Percentiles rank a stretch among this genome's conserved stretches.
Evolutionary conservation across 2,113 vertebrate species (phyloP).

Genomic region (Thalassoma bifasciatum): DNA sequence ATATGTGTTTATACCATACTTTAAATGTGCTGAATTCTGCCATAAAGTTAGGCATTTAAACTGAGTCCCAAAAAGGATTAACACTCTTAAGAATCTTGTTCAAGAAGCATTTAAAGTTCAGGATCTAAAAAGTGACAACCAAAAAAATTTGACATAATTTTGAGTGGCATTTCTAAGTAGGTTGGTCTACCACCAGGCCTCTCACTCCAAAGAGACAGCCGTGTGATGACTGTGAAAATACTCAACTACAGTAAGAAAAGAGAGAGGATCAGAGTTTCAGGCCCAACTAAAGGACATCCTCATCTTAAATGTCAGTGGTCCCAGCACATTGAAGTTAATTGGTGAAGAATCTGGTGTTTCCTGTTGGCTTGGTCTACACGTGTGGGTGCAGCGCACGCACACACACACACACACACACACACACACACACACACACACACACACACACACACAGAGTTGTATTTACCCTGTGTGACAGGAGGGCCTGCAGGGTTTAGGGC

Average conservation of each 20-base stretch:
- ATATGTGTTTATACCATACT: background rate
- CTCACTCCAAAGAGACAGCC: background rate
- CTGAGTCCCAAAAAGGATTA: no score
- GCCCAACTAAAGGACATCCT: conserved; percentile 43
- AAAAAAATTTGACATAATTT: background rate
- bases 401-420: conserved; percentile 24
- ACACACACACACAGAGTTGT: conserved; percentile 24
- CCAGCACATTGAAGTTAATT: conserved; percentile 65
- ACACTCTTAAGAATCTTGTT: no score
- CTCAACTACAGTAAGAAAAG: background rate
- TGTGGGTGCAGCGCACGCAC: conserved; percentile 2
- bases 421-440: conserved; percentile 17
- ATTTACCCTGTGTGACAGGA: conserved; percentile 67
- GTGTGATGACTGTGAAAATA: background rate
- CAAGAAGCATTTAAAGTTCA: no score
- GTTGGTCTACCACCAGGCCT: background rate
- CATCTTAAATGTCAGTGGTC: conserved; percentile 68
- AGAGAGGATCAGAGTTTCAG: conserved; percentile 1
- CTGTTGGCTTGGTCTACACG: conserved; percentile 48
- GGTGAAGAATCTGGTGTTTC: conserved; percentile 69
- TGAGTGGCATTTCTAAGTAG: background rate
- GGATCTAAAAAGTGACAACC: background rate
- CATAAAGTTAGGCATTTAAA: no score
- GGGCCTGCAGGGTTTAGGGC: conserved; percentile 58
- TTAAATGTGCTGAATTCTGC: background rate